Percentiles rank a stretch among this genome's conserved stretches.
Evolutionary conservation across 1,140 invertebrate species (phyloP).

Genomic region (Octopus bimaculoides): DNA sequence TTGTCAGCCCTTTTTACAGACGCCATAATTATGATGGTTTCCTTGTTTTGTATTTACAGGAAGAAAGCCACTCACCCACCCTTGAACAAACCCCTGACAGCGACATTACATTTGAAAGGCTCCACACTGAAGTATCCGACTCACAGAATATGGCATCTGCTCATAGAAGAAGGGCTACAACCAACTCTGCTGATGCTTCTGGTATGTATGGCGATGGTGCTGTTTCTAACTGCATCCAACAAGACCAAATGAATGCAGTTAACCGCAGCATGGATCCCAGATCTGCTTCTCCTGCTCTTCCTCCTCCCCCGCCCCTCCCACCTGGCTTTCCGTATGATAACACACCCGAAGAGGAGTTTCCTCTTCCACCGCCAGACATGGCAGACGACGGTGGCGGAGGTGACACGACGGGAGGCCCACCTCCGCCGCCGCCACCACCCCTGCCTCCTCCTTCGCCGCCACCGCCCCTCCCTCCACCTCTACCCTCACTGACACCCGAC

Average conservation of each 20-base stretch:
- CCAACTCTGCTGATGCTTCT: background rate
- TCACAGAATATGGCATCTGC: background rate
- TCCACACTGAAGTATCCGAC: background rate
- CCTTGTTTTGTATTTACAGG: constrained; percentile 2
- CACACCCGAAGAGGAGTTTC: constrained; percentile 29
- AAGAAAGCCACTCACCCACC: background rate
- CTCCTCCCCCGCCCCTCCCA: constrained; percentile 5
- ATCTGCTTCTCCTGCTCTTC: background rate
- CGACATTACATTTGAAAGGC: background rate
- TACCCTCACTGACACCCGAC: constrained; percentile 20
- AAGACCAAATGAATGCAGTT: constrained; percentile 7
- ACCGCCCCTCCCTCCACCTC: constrained; percentile 14
- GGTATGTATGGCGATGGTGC: constrained; percentile 6
- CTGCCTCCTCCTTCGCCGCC: background rate
- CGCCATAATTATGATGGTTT: too few relatives aligned
- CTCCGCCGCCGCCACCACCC: background rate
- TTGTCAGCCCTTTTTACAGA: too few relatives aligned
- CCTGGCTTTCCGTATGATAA: background rate
- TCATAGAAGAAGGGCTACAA: background rate
- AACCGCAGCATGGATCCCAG: constrained; percentile 11
- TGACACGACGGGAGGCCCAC: background rate
- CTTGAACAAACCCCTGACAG: background rate
- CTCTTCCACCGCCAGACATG: constrained; percentile 12
- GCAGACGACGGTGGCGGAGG: constrained; percentile 21
- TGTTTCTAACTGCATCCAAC: background rate